phyloP scores from a whole-genome alignment of 2,888 invertebrate genomes.

The Cheilosia pagana region DNA sequence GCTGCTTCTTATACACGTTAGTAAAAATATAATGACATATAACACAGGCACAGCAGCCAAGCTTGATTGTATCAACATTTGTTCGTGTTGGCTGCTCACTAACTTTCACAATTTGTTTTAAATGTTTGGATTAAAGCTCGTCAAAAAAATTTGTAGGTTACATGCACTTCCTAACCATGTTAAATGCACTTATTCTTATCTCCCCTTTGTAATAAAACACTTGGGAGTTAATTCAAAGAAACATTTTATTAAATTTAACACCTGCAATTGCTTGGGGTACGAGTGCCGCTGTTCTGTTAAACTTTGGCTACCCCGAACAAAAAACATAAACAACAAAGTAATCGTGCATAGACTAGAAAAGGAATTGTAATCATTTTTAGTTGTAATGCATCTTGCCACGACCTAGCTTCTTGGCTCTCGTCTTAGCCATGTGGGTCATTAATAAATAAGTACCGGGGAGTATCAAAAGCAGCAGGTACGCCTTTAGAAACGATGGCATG shows the following conservation, averaged over 20 bases:
- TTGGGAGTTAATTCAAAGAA: neutral
- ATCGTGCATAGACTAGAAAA: slow-evolving; percentile 6
- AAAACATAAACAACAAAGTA: slow-evolving; percentile 47
- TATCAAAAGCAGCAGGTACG: slow-evolving; percentile 90
- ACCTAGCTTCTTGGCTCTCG: slow-evolving; percentile 88
- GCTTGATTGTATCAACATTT: no score
- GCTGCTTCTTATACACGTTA: no score
- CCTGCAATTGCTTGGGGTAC: slow-evolving; percentile 2
- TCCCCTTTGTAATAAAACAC: neutral
- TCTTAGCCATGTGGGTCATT: slow-evolving; percentile 93
- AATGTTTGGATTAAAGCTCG: no score
- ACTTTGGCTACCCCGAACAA: neutral
- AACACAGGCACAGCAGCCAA: no score
- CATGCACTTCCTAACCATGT: no score
- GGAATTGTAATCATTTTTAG: slow-evolving; percentile 10
- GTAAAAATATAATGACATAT: no score
- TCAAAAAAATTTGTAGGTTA: no score
- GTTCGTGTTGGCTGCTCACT: no score
- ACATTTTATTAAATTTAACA: slow-evolving; percentile 25
- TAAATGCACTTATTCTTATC: no score
- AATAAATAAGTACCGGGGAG: slow-evolving; percentile 91
- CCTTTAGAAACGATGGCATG: slow-evolving; percentile 90
- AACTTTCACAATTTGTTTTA: no score
- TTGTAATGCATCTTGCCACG: slow-evolving; percentile 75
- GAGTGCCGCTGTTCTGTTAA: neutral